Base-by-base conservation (phyloP, 2,888 invertebrate species). In the Piscicola geometra region DNA sequence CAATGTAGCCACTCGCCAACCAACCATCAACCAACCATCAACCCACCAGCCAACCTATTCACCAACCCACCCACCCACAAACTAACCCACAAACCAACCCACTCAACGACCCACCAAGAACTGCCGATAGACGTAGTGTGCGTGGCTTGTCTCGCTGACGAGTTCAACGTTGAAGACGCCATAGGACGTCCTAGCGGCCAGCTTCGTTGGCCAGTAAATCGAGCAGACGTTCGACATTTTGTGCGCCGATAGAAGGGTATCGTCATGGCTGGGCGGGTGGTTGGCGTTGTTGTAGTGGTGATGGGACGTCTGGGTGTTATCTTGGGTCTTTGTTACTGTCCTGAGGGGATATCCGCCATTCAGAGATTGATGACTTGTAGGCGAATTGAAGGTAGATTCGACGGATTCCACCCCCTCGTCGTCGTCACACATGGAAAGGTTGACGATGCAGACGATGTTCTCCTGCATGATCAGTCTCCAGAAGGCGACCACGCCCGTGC, bases 381-480 rank as follows among this genome's bases (percentile, higher is more conserved):
- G n/a, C 12, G 60, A 25, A 25, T 5, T 15, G 60, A 15, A 25
- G 25, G 60, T 3, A 56, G 25, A 25, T 5, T 15, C 3, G 25
- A n/a, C 9, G 60, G 21, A 18, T 5, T 3, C 3, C 15, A 5
- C 3, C n/a, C 32, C 56, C 12, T 50, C 21, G 28, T 15, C 1
- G 41, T 21, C 25, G 33, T 36, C 30, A 28, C 66, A 73, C 21
- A 28, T 47, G 52, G 78, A 60, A n/a, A 80, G 69, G 75, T 76
- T 77, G 9, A 80, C 77, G 60, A 80, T 76, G 25, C 32, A 50
- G 25, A 32, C 60, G 5, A 76, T 76, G n/a, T 68, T n/a, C 47
- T 76, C 66, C 30, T 80, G 78, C 76, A 76, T 77, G 1, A 80
- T 76, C 73, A 79, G 68, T 32, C 52, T 52, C 80, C 80, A 80